Percentiles rank a stretch among this genome's conserved stretches.
phyloP scores from a whole-genome alignment of 2,113 vertebrate species.

The Etia nguti region DNA sequence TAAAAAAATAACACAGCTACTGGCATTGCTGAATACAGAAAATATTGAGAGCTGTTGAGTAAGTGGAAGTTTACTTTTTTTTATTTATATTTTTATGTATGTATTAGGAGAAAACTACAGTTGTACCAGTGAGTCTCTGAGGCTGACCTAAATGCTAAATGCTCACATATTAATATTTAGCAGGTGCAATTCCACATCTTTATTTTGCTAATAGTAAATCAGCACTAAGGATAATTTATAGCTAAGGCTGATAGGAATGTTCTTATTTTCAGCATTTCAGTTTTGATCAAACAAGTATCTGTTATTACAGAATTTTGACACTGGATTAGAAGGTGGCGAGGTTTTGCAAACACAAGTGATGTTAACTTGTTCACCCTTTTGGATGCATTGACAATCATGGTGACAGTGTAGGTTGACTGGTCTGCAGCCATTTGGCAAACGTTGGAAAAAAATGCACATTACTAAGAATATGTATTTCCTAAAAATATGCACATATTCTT shows the following conservation, averaged over 20 bases:
- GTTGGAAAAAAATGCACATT: background rate
- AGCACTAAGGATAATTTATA: background rate
- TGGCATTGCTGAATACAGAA: background rate
- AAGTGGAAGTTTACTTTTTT: background rate
- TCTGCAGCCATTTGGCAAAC: rapidly evolving
- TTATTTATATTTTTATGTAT: background rate
- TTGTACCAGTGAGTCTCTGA: background rate
- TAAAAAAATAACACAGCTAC: background rate
- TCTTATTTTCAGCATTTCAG: background rate
- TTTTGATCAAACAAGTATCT: background rate
- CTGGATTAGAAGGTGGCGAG: background rate
- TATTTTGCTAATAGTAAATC: background rate
- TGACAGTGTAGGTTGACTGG: background rate
- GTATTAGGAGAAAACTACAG: background rate
- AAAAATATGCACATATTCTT: background rate
- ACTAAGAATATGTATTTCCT: background rate
- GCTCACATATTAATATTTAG: background rate
- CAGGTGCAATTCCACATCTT: background rate
- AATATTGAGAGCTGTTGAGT: background rate
- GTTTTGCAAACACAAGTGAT: background rate
- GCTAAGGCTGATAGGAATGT: background rate
- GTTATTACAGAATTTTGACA: background rate
- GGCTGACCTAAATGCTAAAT: background rate
- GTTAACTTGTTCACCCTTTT: background rate
- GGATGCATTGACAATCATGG: background rate